Percentiles rank a stretch among this genome's conserved stretches.
phyloP scores from a whole-genome alignment of 2,888 invertebrate species.

The Stenolophus ochropezus region DNA sequence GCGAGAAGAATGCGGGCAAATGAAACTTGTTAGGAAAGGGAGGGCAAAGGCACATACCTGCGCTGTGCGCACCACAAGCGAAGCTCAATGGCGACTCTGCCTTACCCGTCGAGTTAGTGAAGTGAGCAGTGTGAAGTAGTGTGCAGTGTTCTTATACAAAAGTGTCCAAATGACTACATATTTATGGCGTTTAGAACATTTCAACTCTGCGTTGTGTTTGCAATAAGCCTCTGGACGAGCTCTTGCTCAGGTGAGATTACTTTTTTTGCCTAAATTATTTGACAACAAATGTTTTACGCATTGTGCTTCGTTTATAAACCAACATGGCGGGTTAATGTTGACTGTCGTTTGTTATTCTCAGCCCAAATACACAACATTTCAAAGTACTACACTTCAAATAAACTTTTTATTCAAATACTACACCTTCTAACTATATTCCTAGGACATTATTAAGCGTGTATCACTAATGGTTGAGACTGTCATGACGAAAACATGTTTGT shows the following conservation, averaged over 20 bases:
- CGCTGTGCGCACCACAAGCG: constrained; percentile 65
- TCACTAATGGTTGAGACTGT: constrained; percentile 17
- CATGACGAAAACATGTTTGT: constrained; percentile 52
- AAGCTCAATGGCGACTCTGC: constrained; percentile 73
- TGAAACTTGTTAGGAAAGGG: constrained; percentile 46
- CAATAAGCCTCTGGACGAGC: constrained; percentile 73
- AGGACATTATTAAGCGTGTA: background rate
- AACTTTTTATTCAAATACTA: constrained; percentile 3
- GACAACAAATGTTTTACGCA: constrained; percentile 58
- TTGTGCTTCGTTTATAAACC: constrained; percentile 55
- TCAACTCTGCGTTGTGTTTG: constrained; percentile 80
- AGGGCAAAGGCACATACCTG: constrained; percentile 41
- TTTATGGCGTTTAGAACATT: constrained; percentile 88
- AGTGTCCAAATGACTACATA: constrained; percentile 81
- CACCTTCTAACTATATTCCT: background rate
- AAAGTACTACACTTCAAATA: background rate
- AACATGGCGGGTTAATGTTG: constrained; percentile 58
- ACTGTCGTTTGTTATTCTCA: constrained; percentile 41
- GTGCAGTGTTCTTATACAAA: constrained; percentile 69
- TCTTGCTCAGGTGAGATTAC: constrained; percentile 67
- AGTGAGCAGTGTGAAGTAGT: constrained; percentile 64
- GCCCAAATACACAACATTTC: constrained; percentile 4
- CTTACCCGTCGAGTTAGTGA: constrained; percentile 71
- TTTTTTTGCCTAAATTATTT: constrained; percentile 50
- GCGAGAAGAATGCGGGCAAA: constrained; percentile 53